Base-by-base conservation (phyloP, 64 coral and sea anemone species). In the Cladopsammia gracilis region DNA sequence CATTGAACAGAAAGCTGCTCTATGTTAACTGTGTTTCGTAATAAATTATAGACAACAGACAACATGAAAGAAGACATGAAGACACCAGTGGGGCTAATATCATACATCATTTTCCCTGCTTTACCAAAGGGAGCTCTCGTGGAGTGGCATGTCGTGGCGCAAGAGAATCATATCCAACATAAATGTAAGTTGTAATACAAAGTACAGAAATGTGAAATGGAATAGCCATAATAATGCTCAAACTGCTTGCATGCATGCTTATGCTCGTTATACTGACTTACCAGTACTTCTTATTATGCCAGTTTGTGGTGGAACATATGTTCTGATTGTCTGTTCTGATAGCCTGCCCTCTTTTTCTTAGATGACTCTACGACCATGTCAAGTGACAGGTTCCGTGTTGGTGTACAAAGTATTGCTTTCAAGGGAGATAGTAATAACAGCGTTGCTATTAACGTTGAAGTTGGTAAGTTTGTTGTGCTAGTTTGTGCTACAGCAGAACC, bases 71-170 rank as follows among this genome's bases (percentile, higher is more conserved):
- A 85, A 94, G 79, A 85, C 1, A 52, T 44, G 3, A 20, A 47
- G 34, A 68, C 61, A 54, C 69, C 64, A 25, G 50, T 58, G 14
- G 91, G 94, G 47, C 73, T 95, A 47, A 88, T 95, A 47, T 82
- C 87, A 6, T 98, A 98, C 25, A 54, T 97, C 47, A 89, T 97
- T 56, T 84, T 98, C 3, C 96, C 96, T 18, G 19, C 67, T 53
- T 70, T 98, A 15, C 96, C 96, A 19, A 86, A 90, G 60, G 89
- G 73, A 42, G 96, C 96, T 43, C 58, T 89, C 24, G 77, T 98
- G 8, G 96, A 98, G 52, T 98, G 89, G 93, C 96, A 98, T 22
- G 73, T 95, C 14, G 81, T 95, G 44, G 71, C 92, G 34, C 83
- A 88, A 23, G 70, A 52, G 48, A 70, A 68, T 20, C 84, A 70